phyloP scores from a whole-genome alignment of 2,113 vertebrate genomes.

The Zapus hudsonius region DNA sequence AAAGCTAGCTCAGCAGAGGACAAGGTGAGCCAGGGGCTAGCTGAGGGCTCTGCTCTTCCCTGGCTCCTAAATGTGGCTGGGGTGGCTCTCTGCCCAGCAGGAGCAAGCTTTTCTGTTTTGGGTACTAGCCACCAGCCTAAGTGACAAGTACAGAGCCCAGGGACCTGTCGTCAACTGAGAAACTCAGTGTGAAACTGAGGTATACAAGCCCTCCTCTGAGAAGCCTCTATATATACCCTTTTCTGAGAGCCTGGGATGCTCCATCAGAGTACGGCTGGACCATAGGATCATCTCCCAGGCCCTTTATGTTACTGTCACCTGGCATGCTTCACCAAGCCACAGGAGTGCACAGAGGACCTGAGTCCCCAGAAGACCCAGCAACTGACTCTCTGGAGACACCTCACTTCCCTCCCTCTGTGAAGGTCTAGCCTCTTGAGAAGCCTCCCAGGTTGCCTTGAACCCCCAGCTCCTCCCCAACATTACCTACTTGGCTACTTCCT shows the following conservation, averaged over 20 bases:
- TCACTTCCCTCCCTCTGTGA: background rate
- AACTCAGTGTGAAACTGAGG: background rate
- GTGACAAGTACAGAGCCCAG: background rate
- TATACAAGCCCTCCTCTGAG: accelerated
- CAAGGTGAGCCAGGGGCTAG: background rate
- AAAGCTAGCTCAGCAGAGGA: background rate
- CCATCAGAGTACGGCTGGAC: background rate
- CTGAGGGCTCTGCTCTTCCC: background rate
- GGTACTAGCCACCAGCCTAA: background rate
- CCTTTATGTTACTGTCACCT: background rate
- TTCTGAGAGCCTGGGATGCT: background rate
- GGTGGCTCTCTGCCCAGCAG: background rate
- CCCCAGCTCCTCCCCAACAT: background rate
- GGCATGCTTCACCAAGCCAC: no score
- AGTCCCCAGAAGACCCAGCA: background rate
- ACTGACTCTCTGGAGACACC: no score
- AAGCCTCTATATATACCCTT: background rate
- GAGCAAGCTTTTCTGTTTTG: background rate
- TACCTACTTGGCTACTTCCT: background rate
- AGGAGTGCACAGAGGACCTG: background rate
- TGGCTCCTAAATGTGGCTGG: background rate
- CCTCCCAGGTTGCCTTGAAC: background rate
- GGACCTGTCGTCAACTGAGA: background rate
- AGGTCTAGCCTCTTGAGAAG: background rate
- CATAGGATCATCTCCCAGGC: background rate